phyloP scores from a whole-genome alignment of 1,140 invertebrate genomes.

The Bactericera cockerelli region DNA sequence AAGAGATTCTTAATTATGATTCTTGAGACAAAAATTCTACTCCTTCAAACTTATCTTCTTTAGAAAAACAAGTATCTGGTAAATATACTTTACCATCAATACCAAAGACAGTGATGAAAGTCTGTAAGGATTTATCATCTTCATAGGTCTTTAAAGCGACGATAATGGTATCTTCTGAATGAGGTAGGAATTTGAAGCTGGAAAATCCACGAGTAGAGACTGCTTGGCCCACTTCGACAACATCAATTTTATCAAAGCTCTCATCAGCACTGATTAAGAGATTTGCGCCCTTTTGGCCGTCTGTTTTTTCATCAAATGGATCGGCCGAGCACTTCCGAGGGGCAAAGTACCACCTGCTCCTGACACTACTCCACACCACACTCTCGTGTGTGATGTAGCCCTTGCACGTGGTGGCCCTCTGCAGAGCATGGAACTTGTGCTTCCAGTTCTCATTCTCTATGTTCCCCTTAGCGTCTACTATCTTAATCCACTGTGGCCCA shows the following conservation, averaged over 20 bases:
- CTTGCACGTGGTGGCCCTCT: constrained; percentile 11
- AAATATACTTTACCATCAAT: constrained; percentile 63
- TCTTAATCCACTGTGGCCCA: constrained; percentile 3
- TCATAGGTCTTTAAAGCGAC: constrained; percentile 90
- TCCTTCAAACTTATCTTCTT: constrained; percentile 82
- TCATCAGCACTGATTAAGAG: constrained; percentile 67
- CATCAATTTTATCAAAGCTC: constrained; percentile 51
- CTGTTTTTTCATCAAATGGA: constrained; percentile 37
- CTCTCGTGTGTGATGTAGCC: constrained; percentile 95
- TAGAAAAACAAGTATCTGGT: constrained; percentile 59
- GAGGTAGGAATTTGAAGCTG: constrained; percentile 91
- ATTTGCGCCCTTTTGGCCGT: constrained; percentile 82
- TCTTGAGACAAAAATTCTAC: constrained; percentile 95
- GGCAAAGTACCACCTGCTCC: constrained; percentile 80
- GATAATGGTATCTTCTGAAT: constrained; percentile 67
- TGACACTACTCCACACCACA: constrained; percentile 65
- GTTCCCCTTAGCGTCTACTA: neutral
- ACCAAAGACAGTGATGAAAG: constrained; percentile 76
- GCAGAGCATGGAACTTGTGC: neutral
- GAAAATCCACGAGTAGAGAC: constrained; percentile 77
- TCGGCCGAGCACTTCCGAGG: constrained; percentile 64
- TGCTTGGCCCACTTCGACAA: constrained; percentile 36
- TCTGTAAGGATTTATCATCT: constrained; percentile 66
- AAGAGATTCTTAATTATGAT: no score
- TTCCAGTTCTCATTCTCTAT: neutral